Conservation (phyloP, 2,797 vertebrate species). For the Acridotheres tristis region DNA sequence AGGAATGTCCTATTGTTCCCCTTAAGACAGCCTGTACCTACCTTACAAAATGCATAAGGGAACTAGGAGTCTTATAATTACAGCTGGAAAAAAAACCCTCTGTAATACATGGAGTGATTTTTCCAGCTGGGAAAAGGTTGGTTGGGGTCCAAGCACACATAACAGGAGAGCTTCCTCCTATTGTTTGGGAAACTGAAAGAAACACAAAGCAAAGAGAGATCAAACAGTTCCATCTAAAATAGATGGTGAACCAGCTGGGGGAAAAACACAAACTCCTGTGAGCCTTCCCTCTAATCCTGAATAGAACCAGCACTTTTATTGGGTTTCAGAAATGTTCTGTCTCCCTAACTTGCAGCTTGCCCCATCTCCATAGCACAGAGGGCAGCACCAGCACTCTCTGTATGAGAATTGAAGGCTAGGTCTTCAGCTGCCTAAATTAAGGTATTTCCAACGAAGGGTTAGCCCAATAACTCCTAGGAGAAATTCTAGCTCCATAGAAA, state of each 20-base stretch:
- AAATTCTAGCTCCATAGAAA: not conserved
- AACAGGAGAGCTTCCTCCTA: constrained; percentile 51
- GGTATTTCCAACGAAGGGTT: not conserved
- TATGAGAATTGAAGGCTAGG: not conserved
- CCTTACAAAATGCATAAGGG: not conserved
- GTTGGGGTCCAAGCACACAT: not conserved
- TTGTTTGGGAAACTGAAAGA: constrained; percentile 62
- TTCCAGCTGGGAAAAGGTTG: constrained; percentile 55
- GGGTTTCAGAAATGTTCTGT: not conserved
- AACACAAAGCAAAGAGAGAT: constrained; percentile 44
- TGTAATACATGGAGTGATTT: constrained; percentile 26
- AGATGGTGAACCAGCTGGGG: constrained; percentile 16
- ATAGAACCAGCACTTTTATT: not conserved
- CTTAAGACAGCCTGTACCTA: not conserved
- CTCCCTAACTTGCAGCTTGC: not conserved
- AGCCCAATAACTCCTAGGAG: not conserved
- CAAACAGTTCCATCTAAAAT: constrained; percentile 59
- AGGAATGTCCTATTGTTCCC: constrained; percentile 29
- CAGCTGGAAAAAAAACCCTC: not conserved
- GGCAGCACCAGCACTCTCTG: not conserved
- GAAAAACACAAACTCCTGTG: not conserved
- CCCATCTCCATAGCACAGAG: not conserved
- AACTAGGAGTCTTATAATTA: constrained; percentile 6
- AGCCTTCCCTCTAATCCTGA: not conserved
- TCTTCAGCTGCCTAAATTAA: not conserved